Evolutionary conservation across 2,797 vertebrate species (phyloP).

Genomic region (Rhinophrynus dorsalis): DNA sequence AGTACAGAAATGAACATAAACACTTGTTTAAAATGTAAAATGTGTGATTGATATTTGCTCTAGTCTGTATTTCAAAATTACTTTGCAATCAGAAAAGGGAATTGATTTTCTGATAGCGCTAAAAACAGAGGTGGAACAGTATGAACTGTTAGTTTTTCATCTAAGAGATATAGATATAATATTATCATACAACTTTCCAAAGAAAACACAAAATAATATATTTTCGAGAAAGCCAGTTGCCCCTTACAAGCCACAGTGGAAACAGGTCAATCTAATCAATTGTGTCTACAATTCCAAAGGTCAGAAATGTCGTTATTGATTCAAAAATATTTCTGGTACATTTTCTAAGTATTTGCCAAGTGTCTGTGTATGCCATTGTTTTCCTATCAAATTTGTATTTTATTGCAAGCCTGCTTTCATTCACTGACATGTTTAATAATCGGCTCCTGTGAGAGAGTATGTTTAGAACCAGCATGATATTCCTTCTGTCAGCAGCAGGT

Average conservation of each 20-base stretch:
- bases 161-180: conserved; percentile 5
- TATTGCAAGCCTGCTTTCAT: conserved; percentile 37
- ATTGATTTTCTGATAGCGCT: conserved; percentile 16
- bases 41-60: too few relatives aligned
- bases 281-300: conserved; percentile 19
- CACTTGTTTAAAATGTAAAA: too few relatives aligned
- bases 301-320: conserved; percentile 46
- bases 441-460: conserved; percentile 40
- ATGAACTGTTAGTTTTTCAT: background rate
- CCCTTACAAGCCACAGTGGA: conserved; percentile 36
- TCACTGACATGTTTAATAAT: conserved; percentile 46
- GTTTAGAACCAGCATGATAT: conserved; percentile 40
- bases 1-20: too few relatives aligned
- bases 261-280: conserved; percentile 39
- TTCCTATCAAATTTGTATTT: conserved; percentile 42
- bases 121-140: background rate
- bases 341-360: conserved; percentile 46
- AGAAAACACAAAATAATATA: conserved; percentile 21
- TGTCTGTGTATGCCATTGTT: conserved; percentile 40
- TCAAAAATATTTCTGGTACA: conserved; percentile 44
- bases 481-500: conserved; percentile 45
- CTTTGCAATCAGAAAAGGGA: background rate
- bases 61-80: background rate
- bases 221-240: conserved; percentile 18
- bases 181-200: background rate